Base-by-base conservation (phyloP, 2,888 invertebrate genomes). In the Hypolimnas misippus region DNA sequence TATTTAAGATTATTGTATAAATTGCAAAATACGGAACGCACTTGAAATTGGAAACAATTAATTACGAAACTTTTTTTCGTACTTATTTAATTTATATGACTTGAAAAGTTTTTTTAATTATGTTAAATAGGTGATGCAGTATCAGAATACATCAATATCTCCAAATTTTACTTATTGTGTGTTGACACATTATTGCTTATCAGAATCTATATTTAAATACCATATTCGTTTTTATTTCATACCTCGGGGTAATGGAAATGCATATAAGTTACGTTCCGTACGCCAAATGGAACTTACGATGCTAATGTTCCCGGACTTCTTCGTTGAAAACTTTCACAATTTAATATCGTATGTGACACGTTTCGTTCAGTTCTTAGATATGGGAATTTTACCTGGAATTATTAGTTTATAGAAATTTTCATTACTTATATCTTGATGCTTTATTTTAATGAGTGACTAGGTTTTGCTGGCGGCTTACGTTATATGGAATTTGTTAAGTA, bases 291-390 rank as follows among this genome's bases (percentile, higher is more conserved):
- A 83, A 84, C 79, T 84, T 82, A 80, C 78, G 76, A 79, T 77
- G 77, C 82, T 89, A 87, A 88, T 88, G 85, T 80, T 77, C 78
- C 74, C 73, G 74, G 76, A 72, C 71, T 62, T n/a, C n/a, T n/a
- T 59, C 73, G 60, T 73, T 71, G 69, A 71, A 75, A 81, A 78
- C 76, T 81, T 72, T 55, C 76, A 77, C 80, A 81, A 81, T 86
- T 86, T 89, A 86, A 89, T 89, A 89, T 85, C 84, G 85, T 86
- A 88, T 86, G 85, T 82, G 90, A 87, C 84, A 83, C 87, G 84
- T 89, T 83, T 84, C n/a, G 84, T 84, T 87, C 49, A 25, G 29
- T 49, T 49, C 25, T 49, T 8, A 4, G 14, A 29, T 49, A 49
- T 49, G 49, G 33, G 17, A 81, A 80, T 84, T 85, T 84, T 80